Base-by-base conservation (phyloP, 2,113 vertebrate species). In the Perognathus longimembris region DNA sequence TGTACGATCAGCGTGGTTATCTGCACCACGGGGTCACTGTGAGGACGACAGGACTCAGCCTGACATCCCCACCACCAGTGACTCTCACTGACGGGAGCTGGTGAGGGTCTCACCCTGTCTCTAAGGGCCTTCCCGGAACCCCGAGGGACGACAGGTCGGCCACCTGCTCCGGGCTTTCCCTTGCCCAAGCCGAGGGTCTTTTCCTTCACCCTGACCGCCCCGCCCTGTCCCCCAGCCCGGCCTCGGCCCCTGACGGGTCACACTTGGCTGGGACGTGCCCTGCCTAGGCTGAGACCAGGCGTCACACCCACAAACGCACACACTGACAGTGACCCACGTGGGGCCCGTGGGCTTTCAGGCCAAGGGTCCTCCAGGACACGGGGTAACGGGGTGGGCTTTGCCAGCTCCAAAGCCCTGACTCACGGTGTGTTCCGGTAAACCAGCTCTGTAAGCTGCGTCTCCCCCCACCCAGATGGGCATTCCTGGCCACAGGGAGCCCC, bases 251-350 rank as follows among this genome's bases (percentile, higher is more conserved):
- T 63, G 50, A 54, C 50, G 14, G 50, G 50, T 15, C 50, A 54
- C 50, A 54, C 50, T 54, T 54, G 50, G 12, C 50, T 18, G 50
- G 50, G 50, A 54, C 50, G 17, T 18, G 4, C 50, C 50, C 50
- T 54, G 50, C 15, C 14, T 15, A 54, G 20, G 59, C 21, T 14
- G 77, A 28, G 30, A 64, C 6, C 21, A 34, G 2, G 40, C 14
- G 0, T 0, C 30, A 18, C 0, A 3, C 38, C 32, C 30, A 4
- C 2, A 5, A 14, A 22, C 11, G 8, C 12, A 18, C 21, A 24
- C 3, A 6, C 3, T 26, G 5, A 20, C 6, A 32, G 42, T 67
- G 75, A 6, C 40, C n/a, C 17, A 0, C 0, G 0, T 0, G 3
- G 61, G 11, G 24, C 40, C 28, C 2, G 8, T 0, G 0, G 1